Evolutionary conservation across 2,797 vertebrate species (phyloP), one percentile per base, ranked within the genome.

Genomic region (Phaenicophaeus curvirostris): DNA sequence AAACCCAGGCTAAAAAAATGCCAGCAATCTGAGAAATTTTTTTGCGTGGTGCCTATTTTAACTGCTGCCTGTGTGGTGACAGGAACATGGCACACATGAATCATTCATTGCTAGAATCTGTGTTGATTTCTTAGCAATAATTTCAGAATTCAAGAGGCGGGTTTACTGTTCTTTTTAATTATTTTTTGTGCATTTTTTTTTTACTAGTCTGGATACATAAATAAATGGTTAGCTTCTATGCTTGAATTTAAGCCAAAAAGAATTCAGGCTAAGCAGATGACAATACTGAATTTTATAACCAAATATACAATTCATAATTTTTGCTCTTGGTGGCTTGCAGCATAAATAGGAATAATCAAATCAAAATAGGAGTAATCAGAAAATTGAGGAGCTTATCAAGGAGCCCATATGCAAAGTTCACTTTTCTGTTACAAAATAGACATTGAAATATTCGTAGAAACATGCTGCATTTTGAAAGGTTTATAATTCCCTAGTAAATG

Each of bases 241-340:
- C 25, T 93, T 94, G 85, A 88, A 88, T 94, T 55, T 66, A 39
- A 73, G 57, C 42, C 8, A 61, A 74, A 90, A 85, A 85, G 37
- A 79, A 50, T 7, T 18, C 33, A 73, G 17, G 25, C 27, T 85
- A 41, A 44, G 6, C 15, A 48, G 51, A 59, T 79, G 50, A 24
- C 31, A 85, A 39, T 73, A 86, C 55, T 88, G 51, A 79, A 59
- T 85, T 87, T 78, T 73, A 69, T 48, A 59, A 66, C 90, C 28
- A 54, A n/a, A 79, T 87, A 55, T 35, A 23, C 69, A 72, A 71
- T 92, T 95, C 39, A 57, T 79, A 67, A 79, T 89, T 90, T 95
- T 79, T 80, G 25, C 41, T 59, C 55, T 61, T 90, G 71, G 48
- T 69, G 67, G 28, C n/a, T 95, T 91, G n/a, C 66, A 79, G 20